These are phyloP conservation scores for Miltochrista miniata DNA, from an alignment of 2,888 invertebrate genomes.

Conservation along the genomic window DNA sequence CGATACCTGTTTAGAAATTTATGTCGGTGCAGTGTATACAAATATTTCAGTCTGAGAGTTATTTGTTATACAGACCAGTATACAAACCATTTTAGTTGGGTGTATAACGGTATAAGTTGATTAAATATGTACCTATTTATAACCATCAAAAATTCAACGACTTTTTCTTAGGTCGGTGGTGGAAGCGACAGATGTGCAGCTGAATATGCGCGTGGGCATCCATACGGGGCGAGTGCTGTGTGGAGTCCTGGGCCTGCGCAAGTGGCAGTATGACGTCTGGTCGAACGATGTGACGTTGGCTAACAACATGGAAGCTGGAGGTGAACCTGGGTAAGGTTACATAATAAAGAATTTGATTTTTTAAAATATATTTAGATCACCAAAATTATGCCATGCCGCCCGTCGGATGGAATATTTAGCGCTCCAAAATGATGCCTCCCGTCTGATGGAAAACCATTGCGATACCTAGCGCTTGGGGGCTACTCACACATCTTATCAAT, in stretches of 20 bases:
- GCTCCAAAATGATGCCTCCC: too few relatives aligned
- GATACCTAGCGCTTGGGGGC: too few relatives aligned
- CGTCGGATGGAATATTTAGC: too few relatives aligned
- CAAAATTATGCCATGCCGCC: too few relatives aligned
- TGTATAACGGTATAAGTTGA: background rate
- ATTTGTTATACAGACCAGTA: background rate
- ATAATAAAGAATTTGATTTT: too few relatives aligned
- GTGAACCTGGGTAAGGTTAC: slow-evolving; percentile 90
- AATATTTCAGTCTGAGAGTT: background rate
- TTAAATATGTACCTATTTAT: background rate
- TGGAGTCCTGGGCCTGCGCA: slow-evolving; percentile 94
- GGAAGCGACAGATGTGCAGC: slow-evolving; percentile 95
- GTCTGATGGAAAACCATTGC: too few relatives aligned
- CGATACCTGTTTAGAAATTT: background rate
- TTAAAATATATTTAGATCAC: too few relatives aligned
- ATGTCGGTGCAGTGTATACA: background rate
- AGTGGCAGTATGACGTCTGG: slow-evolving; percentile 98
- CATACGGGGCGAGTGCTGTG: slow-evolving; percentile 95
- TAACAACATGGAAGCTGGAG: slow-evolving; percentile 95
- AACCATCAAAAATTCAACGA: too few relatives aligned
- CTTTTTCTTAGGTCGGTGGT: slow-evolving; percentile 87
- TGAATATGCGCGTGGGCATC: slow-evolving; percentile 96
- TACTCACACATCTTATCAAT: too few relatives aligned
- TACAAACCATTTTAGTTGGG: background rate
- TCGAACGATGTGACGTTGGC: slow-evolving; percentile 96